Conservation (phyloP, 2,888 invertebrate species). For the Plemyria rubiginata region DNA sequence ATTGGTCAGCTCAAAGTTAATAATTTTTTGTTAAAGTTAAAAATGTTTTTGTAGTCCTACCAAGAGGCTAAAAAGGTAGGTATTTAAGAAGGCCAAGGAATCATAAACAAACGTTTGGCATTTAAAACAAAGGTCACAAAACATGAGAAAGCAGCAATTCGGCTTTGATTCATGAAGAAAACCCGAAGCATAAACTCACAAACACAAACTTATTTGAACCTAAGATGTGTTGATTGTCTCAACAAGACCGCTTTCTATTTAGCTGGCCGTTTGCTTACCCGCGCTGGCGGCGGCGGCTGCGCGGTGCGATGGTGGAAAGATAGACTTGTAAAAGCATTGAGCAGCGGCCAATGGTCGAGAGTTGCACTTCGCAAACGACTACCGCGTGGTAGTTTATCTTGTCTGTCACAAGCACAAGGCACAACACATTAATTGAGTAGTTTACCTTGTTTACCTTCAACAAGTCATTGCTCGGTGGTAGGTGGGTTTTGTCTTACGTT, state of each 20-base stretch:
- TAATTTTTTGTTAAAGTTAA: slow-evolving; percentile 13
- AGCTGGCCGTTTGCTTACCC: slow-evolving; percentile 27
- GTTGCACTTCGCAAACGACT: slow-evolving; percentile 19
- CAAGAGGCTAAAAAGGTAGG: slow-evolving; percentile 11
- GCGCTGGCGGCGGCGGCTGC: slow-evolving; percentile 4
- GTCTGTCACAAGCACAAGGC: slow-evolving; percentile 19
- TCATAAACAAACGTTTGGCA: slow-evolving; percentile 19
- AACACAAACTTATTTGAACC: slow-evolving; percentile 21
- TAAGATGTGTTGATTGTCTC: slow-evolving; percentile 19
- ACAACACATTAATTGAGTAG: slow-evolving; percentile 21
- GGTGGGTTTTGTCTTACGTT: slow-evolving; percentile 6
- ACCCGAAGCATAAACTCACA: slow-evolving; percentile 3
- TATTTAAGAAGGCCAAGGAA: slow-evolving; percentile 26
- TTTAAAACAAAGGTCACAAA: slow-evolving; percentile 31
- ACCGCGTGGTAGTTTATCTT: slow-evolving; percentile 25
- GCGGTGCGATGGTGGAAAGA: slow-evolving; percentile 8
- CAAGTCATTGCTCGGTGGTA: slow-evolving; percentile 20
- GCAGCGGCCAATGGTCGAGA: slow-evolving; percentile 24
- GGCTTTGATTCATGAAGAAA: slow-evolving; percentile 6
- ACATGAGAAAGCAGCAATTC: slow-evolving; percentile 13
- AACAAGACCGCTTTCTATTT: slow-evolving; percentile 36
- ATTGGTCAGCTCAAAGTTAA: slow-evolving; percentile 7
- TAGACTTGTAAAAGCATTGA: slow-evolving; percentile 34
- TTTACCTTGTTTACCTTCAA: slow-evolving; percentile 29
- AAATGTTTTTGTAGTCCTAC: slow-evolving; percentile 16